Evolutionary conservation across 2,113 vertebrate genomes (phyloP).

Genomic region (Marmota monax): DNA sequence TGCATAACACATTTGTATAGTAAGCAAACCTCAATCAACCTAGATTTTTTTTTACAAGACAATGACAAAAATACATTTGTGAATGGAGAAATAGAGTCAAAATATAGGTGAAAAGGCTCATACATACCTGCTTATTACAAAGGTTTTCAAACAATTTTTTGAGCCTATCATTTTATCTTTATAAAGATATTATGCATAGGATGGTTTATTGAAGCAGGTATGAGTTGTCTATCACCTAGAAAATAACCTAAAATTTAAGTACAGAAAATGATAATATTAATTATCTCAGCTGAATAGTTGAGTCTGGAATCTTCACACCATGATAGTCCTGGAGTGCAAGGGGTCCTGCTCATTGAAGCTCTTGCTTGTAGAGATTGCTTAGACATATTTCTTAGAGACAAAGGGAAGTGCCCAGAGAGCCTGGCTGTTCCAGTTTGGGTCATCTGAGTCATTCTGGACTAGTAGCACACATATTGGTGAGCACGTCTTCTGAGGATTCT

Average conservation of each 20-base stretch:
- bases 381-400: background rate
- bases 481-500: background rate
- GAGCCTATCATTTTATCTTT: background rate
- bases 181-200: background rate
- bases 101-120: background rate
- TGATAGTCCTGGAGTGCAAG: background rate
- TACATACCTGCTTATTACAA: background rate
- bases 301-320: background rate
- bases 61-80: background rate
- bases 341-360: rapidly evolving
- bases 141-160: background rate
- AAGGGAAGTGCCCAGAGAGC: background rate
- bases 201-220: background rate
- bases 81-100: background rate
- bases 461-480: background rate
- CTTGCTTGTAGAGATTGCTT: background rate
- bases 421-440: background rate
- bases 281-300: background rate
- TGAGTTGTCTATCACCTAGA: background rate
- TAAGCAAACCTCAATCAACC: background rate
- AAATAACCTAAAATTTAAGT: background rate
- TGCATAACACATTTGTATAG: background rate
- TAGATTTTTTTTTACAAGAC: background rate
- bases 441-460: background rate
- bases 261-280: background rate